phyloP scores from a whole-genome alignment of 2,888 invertebrate genomes.

The Coremacera marginata region DNA sequence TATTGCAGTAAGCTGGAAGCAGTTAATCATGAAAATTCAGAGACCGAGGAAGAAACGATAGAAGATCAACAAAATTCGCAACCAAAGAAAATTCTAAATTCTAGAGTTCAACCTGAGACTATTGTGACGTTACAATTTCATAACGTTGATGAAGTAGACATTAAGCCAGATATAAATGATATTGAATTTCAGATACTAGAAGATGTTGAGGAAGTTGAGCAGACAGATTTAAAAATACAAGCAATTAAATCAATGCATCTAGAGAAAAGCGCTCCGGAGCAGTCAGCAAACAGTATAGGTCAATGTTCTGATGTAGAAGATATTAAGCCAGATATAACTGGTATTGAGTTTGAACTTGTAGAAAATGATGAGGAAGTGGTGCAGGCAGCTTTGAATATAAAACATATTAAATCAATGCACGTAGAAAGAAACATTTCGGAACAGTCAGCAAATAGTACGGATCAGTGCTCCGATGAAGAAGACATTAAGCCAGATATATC shows the following conservation, averaged over 20 bases:
- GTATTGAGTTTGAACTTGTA: conserved; percentile 30
- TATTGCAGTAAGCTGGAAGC: conserved; percentile 60
- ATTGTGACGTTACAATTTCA: background rate
- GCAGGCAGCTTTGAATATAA: conserved; percentile 54
- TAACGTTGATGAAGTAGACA: background rate
- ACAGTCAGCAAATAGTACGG: conserved; percentile 38
- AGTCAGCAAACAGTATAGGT: conserved; percentile 40
- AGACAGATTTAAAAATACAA: conserved; percentile 55
- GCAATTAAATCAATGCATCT: conserved; percentile 52
- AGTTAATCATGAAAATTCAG: conserved; percentile 7
- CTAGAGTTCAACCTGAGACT: background rate
- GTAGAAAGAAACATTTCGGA: too few relatives aligned
- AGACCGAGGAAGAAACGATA: background rate
- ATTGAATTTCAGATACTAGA: conserved; percentile 30
- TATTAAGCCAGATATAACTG: conserved; percentile 15
- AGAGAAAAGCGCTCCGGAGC: too few relatives aligned
- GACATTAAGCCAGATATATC: conserved; percentile 13
- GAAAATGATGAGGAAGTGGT: conserved; percentile 45
- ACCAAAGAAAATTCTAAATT: conserved; percentile 12
- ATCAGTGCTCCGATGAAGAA: conserved; percentile 49
- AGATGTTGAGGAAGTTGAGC: conserved; percentile 45
- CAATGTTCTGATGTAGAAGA: conserved; percentile 48
- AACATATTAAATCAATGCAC: conserved; percentile 53
- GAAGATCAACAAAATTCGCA: background rate
- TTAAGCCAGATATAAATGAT: conserved; percentile 20